Percentiles rank a stretch among this genome's conserved stretches.
These are phyloP conservation scores for Hippocampus comes DNA, from an alignment of 2,113 vertebrate genomes.

Conservation along the genomic window DNA sequence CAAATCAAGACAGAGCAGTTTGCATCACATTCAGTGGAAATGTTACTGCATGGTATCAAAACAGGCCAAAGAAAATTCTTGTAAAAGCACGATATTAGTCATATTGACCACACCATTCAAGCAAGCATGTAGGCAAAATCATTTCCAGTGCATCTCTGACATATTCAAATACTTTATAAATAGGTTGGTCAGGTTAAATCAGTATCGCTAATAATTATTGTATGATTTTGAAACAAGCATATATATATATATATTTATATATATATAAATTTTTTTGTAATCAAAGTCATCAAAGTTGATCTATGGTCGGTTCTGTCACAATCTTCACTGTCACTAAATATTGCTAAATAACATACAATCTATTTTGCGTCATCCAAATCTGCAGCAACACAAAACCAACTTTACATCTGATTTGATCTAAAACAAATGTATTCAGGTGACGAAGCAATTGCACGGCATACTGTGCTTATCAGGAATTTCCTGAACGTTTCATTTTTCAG, in stretches of 20 bases:
- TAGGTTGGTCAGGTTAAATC: not conserved
- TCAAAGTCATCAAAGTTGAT: no score
- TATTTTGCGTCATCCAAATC: no score
- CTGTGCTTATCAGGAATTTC: not conserved
- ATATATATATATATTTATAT: no score
- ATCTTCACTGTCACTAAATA: not conserved
- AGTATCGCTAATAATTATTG: not conserved
- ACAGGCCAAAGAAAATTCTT: not conserved
- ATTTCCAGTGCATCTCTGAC: not conserved
- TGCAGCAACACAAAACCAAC: not conserved
- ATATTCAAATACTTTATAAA: not conserved
- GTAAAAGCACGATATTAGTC: not conserved
- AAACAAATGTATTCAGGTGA: not conserved
- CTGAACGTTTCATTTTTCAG: not conserved
- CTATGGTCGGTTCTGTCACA: not conserved
- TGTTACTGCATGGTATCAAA: not conserved
- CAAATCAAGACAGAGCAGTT: not conserved
- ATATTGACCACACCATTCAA: not conserved
- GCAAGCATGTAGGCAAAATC: not conserved
- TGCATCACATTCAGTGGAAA: constrained; percentile 21
- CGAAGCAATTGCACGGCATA: not conserved
- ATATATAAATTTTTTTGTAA: no score
- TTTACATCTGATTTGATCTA: not conserved
- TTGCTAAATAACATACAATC: not conserved
- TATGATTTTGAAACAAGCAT: not conserved